Evolutionary conservation across 1,140 invertebrate species (phyloP).

Genomic region (Hetaerina americana): DNA sequence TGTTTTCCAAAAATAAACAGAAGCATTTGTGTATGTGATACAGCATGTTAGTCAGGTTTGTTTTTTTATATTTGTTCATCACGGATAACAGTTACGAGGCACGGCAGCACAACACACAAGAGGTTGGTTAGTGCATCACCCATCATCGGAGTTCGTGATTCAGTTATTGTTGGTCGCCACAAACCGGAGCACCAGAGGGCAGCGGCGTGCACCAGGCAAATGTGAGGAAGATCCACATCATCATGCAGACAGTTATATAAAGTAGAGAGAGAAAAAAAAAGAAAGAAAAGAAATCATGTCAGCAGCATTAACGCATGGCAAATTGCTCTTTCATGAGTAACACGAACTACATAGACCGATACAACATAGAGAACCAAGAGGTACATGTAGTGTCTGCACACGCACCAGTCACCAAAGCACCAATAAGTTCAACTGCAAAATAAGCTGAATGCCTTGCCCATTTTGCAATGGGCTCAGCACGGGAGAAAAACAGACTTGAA

Average conservation of each 20-base stretch:
- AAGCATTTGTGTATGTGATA: neutral
- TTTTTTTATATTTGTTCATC: neutral
- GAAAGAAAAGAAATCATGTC: conserved; percentile 25
- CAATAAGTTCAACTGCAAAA: neutral
- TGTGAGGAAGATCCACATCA: conserved; percentile 24
- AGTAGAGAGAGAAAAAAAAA: conserved; percentile 26
- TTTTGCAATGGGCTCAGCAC: neutral
- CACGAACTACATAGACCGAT: neutral
- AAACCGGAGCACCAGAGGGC: neutral
- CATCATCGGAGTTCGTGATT: conserved; percentile 5
- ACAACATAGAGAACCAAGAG: neutral
- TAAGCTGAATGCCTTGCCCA: neutral
- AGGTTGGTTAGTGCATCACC: neutral
- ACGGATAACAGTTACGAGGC: neutral
- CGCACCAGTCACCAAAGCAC: neutral
- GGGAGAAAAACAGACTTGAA: neutral
- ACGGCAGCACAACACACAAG: conserved; percentile 2
- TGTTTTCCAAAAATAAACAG: neutral
- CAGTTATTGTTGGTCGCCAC: conserved; percentile 3
- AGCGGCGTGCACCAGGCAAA: conserved; percentile 5
- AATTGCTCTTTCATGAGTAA: neutral
- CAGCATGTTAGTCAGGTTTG: conserved; percentile 1
- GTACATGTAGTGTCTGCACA: neutral
- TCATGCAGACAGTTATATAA: conserved; percentile 37
- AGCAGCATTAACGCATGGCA: neutral